Evolutionary conservation across 2,113 vertebrate genomes (phyloP), one percentile per base, ranked within the genome.

Genomic region (Halichoerus grypus): DNA sequence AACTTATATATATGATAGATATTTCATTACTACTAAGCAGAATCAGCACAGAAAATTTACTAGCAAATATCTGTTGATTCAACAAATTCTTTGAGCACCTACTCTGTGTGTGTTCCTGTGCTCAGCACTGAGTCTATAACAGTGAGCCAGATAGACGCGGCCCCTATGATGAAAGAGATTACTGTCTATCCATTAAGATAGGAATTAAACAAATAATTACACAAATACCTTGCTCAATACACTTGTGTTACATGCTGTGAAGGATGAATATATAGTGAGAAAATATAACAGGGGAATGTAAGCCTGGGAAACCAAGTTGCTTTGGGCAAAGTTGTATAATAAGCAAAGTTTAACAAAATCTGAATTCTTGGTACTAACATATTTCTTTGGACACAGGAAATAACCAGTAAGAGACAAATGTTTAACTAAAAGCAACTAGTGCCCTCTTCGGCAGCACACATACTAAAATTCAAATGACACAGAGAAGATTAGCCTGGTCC

Each of bases 151-250:
- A 94, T 24, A 76, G 71, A 51, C 2, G 3, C 24, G 16, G 24
- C 33, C 18, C 31, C 15, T 65, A 36, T 31, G 24, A 39, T n/a
- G n/a, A 74, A 2, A 74, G 28, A 88, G 63, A 59, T 95, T 83
- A 59, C 3, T 49, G 21, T 95, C 77, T 87, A 59, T 14, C 12
- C 16, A n/a, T 42, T 72, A 89, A 96, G n/a, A 85, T 19, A 88
- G 51, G 51, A 28, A 77, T 42, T 71, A 81, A 93, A 63, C 42
- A 94, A 91, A 92, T 76, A 94, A 91, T 55, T 93, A 88, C 57
- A 85, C 26, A 94, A 80, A 91, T 72, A 86, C 65, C 80, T 85
- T 71, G 19, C 16, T 95, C 49, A 85, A n/a, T 80, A 69, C 12
- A 57, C 42, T 61, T 59, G 18, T 69, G 31, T 59, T 72, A 63